These are phyloP conservation scores for Cantharis rufa DNA, from an alignment of 2,888 invertebrate species.

Conservation along the genomic window DNA sequence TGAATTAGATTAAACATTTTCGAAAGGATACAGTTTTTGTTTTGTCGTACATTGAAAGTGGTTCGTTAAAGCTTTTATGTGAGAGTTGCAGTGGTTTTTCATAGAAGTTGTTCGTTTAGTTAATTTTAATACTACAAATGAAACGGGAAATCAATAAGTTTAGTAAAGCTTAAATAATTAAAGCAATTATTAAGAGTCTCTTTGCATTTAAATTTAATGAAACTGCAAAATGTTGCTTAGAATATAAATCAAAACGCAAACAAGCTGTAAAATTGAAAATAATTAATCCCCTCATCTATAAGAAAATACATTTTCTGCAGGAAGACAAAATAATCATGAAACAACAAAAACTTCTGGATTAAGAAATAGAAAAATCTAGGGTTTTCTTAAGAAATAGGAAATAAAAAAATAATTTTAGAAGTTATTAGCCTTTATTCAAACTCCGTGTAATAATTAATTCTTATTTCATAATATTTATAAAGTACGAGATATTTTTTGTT, in stretches of 20 bases:
- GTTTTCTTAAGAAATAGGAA: too few relatives aligned
- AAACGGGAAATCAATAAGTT: background rate
- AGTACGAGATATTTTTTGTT: background rate
- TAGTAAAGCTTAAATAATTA: background rate
- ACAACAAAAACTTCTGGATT: too few relatives aligned
- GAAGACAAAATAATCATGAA: too few relatives aligned
- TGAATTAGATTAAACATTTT: background rate
- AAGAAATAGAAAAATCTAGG: too few relatives aligned
- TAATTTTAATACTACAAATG: background rate
- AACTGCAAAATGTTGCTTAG: background rate
- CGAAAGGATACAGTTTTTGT: background rate
- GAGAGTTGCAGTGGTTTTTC: background rate
- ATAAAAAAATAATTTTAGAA: too few relatives aligned
- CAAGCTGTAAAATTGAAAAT: background rate
- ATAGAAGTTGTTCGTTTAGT: background rate
- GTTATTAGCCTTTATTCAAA: background rate
- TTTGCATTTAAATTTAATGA: background rate
- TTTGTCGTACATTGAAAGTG: background rate
- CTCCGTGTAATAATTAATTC: background rate
- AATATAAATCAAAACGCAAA: background rate
- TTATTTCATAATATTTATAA: background rate
- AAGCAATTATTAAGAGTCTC: background rate
- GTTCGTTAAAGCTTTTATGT: background rate
- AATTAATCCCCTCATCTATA: too few relatives aligned
- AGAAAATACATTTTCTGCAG: too few relatives aligned